These are phyloP conservation scores for Hippocampus mohnikei DNA, from an alignment of 2,113 vertebrate species.

Conservation along the genomic window DNA sequence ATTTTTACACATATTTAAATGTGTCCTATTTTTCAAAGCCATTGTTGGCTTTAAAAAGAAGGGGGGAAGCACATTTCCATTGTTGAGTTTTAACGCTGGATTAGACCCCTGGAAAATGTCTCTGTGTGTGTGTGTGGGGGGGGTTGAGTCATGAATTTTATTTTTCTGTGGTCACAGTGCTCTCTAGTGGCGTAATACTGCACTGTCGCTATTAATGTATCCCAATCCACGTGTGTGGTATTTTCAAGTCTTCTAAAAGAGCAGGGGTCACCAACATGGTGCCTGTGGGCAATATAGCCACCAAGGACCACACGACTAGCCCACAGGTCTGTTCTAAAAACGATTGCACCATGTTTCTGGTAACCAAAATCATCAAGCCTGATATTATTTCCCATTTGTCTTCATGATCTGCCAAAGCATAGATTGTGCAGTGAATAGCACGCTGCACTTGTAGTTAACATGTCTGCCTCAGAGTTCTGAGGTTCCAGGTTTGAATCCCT, in stretches of 20 bases:
- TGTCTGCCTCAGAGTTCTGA: background rate
- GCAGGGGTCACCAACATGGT: too few relatives aligned
- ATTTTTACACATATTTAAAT: conserved; percentile 28
- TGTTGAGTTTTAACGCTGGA: conserved; percentile 61
- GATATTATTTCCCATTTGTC: too few relatives aligned
- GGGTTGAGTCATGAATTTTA: background rate
- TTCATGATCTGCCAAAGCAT: too few relatives aligned
- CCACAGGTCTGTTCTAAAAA: too few relatives aligned
- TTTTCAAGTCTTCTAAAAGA: background rate
- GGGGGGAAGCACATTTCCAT: conserved; percentile 38
- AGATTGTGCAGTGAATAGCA: too few relatives aligned
- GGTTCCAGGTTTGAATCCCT: background rate
- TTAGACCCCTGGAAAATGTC: conserved; percentile 60
- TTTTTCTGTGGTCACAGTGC: conserved; percentile 57
- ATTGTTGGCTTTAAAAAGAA: conserved; percentile 46
- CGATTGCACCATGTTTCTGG: too few relatives aligned
- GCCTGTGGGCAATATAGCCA: too few relatives aligned
- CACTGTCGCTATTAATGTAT: background rate
- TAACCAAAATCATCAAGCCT: too few relatives aligned
- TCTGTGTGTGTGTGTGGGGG: background rate
- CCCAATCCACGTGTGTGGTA: background rate
- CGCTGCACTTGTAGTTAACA: background rate
- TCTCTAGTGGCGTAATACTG: conserved; percentile 61
- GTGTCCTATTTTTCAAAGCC: conserved; percentile 38
- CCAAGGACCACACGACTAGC: too few relatives aligned